These are phyloP conservation scores for Rapana venosa DNA, from an alignment of 2,888 invertebrate genomes.

Conservation along the genomic window DNA sequence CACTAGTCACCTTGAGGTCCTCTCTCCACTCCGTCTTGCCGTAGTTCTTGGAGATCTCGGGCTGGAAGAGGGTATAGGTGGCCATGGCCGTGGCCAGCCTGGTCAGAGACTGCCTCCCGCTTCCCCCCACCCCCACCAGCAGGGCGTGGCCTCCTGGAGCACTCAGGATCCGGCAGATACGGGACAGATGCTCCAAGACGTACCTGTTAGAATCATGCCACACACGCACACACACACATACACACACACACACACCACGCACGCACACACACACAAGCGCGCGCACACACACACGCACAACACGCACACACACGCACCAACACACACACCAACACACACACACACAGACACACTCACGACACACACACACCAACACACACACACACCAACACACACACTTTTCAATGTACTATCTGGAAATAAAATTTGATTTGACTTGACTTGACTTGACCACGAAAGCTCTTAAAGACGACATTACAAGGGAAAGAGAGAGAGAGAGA, in stretches of 20 bases:
- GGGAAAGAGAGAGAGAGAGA: background rate
- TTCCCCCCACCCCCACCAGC: slow-evolving; percentile 91
- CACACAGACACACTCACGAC: background rate
- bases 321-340: background rate
- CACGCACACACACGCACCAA: no score
- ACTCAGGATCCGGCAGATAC: slow-evolving; percentile 87
- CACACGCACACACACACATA: no score
- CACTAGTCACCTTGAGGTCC: slow-evolving; percentile 84
- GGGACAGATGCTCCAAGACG: slow-evolving; percentile 89
- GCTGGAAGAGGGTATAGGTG: slow-evolving; percentile 87
- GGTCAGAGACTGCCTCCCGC: slow-evolving; percentile 90
- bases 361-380: background rate
- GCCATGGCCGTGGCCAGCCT: slow-evolving; percentile 86
- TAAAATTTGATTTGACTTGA: no score
- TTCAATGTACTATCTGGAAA: no score
- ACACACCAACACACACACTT: no score
- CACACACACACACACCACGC: no score
- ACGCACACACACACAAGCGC: no score
- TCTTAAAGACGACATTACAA: no score
- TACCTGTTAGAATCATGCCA: slow-evolving; percentile 81
- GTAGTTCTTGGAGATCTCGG: slow-evolving; percentile 89
- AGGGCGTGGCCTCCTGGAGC: slow-evolving; percentile 89
- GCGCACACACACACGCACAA: no score
- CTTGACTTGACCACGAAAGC: no score
- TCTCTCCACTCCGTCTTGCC: slow-evolving; percentile 88